Evolutionary conservation across 1,140 invertebrate genomes (phyloP).

Genomic region (Euwallacea fornicatus): DNA sequence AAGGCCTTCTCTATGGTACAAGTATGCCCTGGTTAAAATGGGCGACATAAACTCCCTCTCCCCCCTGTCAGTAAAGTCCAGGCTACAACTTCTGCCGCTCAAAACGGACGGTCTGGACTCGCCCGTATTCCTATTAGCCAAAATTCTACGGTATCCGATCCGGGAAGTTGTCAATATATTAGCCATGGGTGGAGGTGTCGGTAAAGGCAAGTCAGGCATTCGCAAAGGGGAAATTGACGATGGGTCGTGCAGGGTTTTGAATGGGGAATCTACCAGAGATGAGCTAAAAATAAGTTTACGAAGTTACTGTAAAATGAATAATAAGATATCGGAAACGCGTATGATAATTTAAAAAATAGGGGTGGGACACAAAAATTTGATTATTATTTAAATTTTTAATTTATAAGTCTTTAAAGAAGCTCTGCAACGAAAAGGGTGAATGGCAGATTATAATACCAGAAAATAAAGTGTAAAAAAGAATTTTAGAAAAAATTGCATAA

Average conservation of each 20-base stretch:
- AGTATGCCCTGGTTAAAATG: constrained; percentile 22
- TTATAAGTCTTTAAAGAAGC: too few species aligned
- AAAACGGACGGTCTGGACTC: constrained; percentile 48
- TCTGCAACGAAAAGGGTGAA: too few species aligned
- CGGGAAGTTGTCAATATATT: constrained; percentile 49
- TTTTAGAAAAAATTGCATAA: too few species aligned
- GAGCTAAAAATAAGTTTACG: too few species aligned
- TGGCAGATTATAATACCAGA: too few species aligned
- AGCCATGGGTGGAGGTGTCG: constrained; percentile 52
- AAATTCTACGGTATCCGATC: constrained; percentile 47
- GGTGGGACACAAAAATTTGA: too few species aligned
- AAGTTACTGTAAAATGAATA: too few species aligned
- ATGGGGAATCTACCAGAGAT: too few species aligned
- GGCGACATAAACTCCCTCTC: constrained; percentile 28
- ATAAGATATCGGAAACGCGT: too few species aligned
- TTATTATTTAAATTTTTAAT: too few species aligned
- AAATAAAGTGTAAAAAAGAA: too few species aligned
- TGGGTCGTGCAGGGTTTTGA: constrained; percentile 23
- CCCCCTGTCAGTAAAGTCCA: constrained; percentile 16
- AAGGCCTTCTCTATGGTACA: constrained; percentile 12
- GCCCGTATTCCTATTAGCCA: constrained; percentile 36
- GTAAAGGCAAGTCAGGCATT: constrained; percentile 49
- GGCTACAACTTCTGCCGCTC: constrained; percentile 33
- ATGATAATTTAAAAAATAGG: too few species aligned
- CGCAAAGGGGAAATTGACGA: constrained; percentile 39